A percentile compares a stretch with the other conserved stretches of the same genome.
Conservation (phyloP, 2,888 invertebrate genomes). For the Hydraecia micacea region DNA sequence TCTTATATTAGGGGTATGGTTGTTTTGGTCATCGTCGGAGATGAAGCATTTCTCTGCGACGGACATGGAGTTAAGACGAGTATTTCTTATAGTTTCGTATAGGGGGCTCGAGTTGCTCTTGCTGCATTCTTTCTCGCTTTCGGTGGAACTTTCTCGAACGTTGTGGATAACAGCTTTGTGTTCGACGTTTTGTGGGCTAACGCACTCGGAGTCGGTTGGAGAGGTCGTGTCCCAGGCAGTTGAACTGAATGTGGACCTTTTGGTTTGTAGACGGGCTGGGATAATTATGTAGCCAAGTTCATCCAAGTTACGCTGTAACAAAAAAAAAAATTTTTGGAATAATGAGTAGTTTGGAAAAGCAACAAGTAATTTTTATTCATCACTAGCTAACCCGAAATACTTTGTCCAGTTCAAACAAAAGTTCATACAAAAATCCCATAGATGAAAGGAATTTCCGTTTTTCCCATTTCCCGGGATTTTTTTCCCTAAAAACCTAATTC, state of each 20-base stretch:
- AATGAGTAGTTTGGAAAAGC: background rate
- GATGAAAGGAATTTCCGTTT: too few relatives aligned
- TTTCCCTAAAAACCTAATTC: too few relatives aligned
- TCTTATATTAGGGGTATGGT: conserved; percentile 65
- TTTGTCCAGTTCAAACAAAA: background rate
- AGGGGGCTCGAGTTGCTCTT: conserved; percentile 77
- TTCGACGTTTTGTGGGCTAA: conserved; percentile 76
- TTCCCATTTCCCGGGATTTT: too few relatives aligned
- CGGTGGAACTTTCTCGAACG: conserved; percentile 72
- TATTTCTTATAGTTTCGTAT: conserved; percentile 80
- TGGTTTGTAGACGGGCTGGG: conserved; percentile 79
- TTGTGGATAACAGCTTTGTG: conserved; percentile 80
- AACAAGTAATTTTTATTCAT: background rate
- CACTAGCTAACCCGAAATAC: background rate
- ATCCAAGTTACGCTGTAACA: conserved; percentile 80
- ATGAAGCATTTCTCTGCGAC: conserved; percentile 77
- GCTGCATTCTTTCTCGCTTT: conserved; percentile 79
- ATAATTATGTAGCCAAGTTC: conserved; percentile 84
- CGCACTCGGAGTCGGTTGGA: conserved; percentile 83
- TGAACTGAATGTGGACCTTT: conserved; percentile 78
- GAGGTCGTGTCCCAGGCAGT: conserved; percentile 80
- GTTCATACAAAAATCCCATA: too few relatives aligned
- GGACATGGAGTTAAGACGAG: conserved; percentile 65
- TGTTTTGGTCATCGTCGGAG: conserved; percentile 75
- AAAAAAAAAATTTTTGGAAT: conserved; percentile 23